Conservation (phyloP, 2,113 vertebrate genomes). For the Micronycteris hirsuta region DNA sequence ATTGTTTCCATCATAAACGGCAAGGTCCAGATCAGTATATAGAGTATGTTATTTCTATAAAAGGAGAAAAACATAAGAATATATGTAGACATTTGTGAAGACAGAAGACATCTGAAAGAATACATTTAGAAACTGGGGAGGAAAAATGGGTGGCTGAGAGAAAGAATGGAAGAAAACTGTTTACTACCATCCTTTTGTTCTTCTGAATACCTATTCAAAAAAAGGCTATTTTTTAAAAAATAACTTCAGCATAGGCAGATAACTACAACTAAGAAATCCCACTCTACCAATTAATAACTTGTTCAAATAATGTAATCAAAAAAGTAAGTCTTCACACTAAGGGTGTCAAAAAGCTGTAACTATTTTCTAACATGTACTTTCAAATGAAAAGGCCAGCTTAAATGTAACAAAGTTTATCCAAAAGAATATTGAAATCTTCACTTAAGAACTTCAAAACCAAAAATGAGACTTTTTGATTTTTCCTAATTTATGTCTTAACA, state of each 20-base stretch:
- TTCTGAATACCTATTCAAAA: not conserved
- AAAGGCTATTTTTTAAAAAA: not conserved
- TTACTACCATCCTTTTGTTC: not conserved
- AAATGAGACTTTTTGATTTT: not conserved
- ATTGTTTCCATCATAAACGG: not conserved
- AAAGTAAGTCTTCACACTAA: not conserved
- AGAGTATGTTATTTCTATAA: not conserved
- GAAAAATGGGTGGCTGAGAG: not conserved
- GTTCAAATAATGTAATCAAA: not conserved
- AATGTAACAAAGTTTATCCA: not conserved
- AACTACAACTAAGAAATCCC: not conserved
- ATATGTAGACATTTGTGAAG: not conserved
- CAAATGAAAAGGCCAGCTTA: not conserved
- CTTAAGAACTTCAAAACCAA: slow-evolving; percentile 18
- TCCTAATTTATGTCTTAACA: not conserved
- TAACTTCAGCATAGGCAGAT: not conserved
- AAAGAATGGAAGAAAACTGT: not conserved
- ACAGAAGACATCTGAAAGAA: not conserved
- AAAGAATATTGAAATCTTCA: not conserved
- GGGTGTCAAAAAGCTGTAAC: not conserved
- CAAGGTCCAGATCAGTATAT: not conserved
- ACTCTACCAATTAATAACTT: not conserved
- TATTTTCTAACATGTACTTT: slow-evolving; percentile 29
- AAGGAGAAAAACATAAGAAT: not conserved
- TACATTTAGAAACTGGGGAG: not conserved